phyloP scores from a whole-genome alignment of 1,140 invertebrate species.

The Agrypnia vestita region DNA sequence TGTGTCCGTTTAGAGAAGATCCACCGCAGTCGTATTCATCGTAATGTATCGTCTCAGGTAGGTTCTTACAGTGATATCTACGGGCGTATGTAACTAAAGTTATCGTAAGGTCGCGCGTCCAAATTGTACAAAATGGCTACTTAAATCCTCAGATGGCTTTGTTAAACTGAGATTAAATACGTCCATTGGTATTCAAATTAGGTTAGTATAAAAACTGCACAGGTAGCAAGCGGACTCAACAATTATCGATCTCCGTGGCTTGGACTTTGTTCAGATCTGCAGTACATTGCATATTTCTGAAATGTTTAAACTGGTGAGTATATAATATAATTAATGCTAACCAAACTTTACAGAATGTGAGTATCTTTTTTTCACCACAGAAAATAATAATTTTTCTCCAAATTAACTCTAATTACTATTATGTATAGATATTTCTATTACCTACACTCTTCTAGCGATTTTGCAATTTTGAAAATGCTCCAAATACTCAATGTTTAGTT shows the following conservation, averaged over 20 bases:
- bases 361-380: too few relatives aligned
- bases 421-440: too few relatives aligned
- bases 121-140: neutral
- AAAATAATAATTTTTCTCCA: too few relatives aligned
- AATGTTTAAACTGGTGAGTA: conserved; percentile 25
- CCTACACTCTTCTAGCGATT: too few relatives aligned
- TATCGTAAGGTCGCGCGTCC: neutral
- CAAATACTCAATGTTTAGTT: too few relatives aligned
- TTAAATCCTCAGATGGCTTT: neutral
- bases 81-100: too few relatives aligned
- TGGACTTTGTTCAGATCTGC: neutral
- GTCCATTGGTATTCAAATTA: conserved; percentile 18
- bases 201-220: conserved; percentile 7
- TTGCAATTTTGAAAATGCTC: too few relatives aligned
- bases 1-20: neutral
- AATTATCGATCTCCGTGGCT: neutral
- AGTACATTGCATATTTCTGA: neutral
- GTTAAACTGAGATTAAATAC: too few relatives aligned
- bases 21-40: neutral
- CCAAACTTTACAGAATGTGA: too few relatives aligned
- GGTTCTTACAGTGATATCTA: too few relatives aligned
- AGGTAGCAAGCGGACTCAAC: too few relatives aligned
- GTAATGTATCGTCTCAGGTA: neutral
- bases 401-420: too few relatives aligned
- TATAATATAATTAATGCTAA: neutral